A percentile compares a stretch with the other conserved stretches of the same genome.
Conservation (phyloP, 2,113 vertebrate species). For the Bubalus kerabau region DNA sequence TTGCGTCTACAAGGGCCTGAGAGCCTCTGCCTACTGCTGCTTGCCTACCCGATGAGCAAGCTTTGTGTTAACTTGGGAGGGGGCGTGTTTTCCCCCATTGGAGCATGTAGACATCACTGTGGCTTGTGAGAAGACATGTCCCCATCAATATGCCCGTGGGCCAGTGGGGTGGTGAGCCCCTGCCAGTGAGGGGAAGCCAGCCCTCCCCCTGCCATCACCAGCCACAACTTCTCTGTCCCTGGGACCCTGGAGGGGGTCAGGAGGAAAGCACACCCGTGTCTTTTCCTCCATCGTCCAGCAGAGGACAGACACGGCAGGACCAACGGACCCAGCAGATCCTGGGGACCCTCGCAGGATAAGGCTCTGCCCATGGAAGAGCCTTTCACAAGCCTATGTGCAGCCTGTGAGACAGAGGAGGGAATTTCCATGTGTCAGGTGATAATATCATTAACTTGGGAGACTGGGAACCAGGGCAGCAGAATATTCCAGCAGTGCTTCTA, state of each 20-base stretch:
- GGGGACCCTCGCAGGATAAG: background rate
- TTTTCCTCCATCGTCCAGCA: background rate
- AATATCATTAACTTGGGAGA: background rate
- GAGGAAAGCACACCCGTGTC: accelerated
- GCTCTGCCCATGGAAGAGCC: background rate
- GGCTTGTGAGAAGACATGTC: background rate
- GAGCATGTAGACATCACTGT: accelerated
- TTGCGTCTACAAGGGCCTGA: background rate
- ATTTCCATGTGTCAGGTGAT: accelerated
- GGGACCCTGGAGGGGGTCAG: accelerated
- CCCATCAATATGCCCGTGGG: accelerated
- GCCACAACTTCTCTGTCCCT: background rate
- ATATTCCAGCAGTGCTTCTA: background rate
- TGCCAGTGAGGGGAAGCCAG: accelerated
- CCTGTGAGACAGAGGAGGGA: background rate
- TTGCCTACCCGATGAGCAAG: background rate
- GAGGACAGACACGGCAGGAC: background rate
- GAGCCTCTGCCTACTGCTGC: background rate
- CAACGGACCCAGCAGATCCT: accelerated
- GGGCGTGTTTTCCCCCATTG: accelerated
- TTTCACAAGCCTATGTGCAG: background rate
- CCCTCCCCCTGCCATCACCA: accelerated
- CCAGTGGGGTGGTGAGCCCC: accelerated
- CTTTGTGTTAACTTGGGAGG: background rate
- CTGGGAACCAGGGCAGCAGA: background rate